phyloP scores from a whole-genome alignment of 2,888 invertebrate species.

The Lagria hirta region DNA sequence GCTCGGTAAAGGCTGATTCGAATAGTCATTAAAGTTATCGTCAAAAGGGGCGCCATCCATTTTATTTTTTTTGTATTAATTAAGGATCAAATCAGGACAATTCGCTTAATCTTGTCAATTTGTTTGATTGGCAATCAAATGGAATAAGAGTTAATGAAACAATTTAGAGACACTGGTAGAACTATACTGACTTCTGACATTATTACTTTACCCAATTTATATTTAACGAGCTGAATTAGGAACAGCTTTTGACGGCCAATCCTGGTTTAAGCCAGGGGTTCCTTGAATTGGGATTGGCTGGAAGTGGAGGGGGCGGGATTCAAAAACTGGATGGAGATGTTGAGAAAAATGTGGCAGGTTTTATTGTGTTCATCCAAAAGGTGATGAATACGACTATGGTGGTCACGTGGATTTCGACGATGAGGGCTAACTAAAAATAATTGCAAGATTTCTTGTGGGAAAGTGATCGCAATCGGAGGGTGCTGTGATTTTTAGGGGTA shows the following conservation, averaged over 20 bases:
- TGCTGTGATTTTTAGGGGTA: too few species aligned
- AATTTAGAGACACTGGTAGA: slow-evolving; percentile 46
- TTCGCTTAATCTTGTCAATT: slow-evolving; percentile 44
- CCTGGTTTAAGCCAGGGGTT: slow-evolving; percentile 29
- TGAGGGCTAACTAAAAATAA: too few species aligned
- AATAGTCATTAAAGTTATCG: slow-evolving; percentile 79
- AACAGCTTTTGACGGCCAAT: slow-evolving; percentile 41
- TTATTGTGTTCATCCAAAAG: neutral
- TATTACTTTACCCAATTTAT: slow-evolving; percentile 57
- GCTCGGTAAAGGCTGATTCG: slow-evolving; percentile 57
- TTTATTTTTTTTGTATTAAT: slow-evolving; percentile 51
- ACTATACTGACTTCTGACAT: slow-evolving; percentile 53
- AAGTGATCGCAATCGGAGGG: too few species aligned
- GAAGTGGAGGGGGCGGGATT: slow-evolving; percentile 26
- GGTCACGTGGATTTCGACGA: slow-evolving; percentile 47
- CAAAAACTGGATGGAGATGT: slow-evolving; percentile 1
- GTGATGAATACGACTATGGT: slow-evolving; percentile 31
- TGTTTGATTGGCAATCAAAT: slow-evolving; percentile 45
- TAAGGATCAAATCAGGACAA: slow-evolving; percentile 48
- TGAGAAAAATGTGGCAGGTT: slow-evolving; percentile 5
- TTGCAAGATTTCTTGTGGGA: slow-evolving; percentile 50
- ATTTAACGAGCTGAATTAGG: slow-evolving; percentile 55
- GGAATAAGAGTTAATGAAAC: slow-evolving; percentile 33
- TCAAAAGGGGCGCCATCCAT: slow-evolving; percentile 76
- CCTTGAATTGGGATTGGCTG: slow-evolving; percentile 32